These are phyloP conservation scores for Plutomurus gul DNA, from an alignment of 1,140 invertebrate species.

Conservation along the genomic window DNA sequence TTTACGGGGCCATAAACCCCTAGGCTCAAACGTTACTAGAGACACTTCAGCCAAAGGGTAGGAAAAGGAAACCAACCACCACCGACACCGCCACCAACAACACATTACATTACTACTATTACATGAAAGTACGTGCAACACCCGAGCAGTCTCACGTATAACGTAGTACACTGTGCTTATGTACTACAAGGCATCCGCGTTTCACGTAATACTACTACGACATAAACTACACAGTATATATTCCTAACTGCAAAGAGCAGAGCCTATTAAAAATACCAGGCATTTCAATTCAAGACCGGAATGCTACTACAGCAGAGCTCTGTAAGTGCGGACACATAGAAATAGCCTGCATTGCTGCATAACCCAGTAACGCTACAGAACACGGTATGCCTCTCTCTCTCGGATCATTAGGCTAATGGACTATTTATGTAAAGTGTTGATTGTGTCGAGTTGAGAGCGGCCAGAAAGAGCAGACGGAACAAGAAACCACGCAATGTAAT, in stretches of 20 bases:
- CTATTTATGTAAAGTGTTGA: conserved; percentile 44
- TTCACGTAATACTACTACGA: too few relatives aligned
- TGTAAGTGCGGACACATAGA: background rate
- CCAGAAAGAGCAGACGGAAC: background rate
- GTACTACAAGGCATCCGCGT: too few relatives aligned
- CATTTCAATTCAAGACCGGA: too few relatives aligned
- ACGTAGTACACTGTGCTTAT: too few relatives aligned
- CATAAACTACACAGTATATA: too few relatives aligned
- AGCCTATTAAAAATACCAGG: too few relatives aligned
- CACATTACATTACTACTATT: background rate
- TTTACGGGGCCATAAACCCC: too few relatives aligned
- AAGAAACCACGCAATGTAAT: background rate
- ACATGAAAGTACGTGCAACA: background rate
- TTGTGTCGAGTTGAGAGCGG: conserved; percentile 1
- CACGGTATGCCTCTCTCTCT: conserved; percentile 30
- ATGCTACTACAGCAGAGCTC: background rate
- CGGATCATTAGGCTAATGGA: conserved; percentile 41
- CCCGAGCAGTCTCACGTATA: too few relatives aligned
- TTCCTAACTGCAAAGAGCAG: too few relatives aligned
- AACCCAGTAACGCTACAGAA: background rate
- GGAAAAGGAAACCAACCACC: background rate
- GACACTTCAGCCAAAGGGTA: background rate
- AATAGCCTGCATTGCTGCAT: too few relatives aligned
- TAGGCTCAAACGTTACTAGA: too few relatives aligned
- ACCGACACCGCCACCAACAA: background rate